Conservation (phyloP, 2,797 vertebrate genomes). For the Phoebastria nigripes region DNA sequence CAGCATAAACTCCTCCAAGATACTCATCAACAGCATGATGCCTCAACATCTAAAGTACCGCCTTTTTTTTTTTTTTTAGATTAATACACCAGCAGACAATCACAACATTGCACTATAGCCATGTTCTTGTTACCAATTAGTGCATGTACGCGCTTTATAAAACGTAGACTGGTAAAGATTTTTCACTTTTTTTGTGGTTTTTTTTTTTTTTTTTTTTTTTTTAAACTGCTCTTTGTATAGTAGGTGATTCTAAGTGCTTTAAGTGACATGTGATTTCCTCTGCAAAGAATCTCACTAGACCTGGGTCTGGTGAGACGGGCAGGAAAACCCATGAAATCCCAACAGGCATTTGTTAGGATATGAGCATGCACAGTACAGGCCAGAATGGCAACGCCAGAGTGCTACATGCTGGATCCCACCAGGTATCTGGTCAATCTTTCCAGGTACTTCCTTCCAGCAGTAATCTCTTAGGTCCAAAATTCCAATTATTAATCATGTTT, state of each 20-base stretch:
- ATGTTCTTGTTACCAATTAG: fast-evolving
- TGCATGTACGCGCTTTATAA: neutral
- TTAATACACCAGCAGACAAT: neutral
- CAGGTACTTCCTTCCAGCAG: neutral
- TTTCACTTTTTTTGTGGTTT: too few species aligned
- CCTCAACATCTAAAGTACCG: neutral
- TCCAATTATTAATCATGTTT: neutral
- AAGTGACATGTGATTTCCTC: neutral
- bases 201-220: neutral
- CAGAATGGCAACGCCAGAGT: neutral
- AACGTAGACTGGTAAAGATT: neutral
- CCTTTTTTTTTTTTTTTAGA: neutral
- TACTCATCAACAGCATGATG: neutral
- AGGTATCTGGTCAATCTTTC: neutral
- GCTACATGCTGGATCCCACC: neutral
- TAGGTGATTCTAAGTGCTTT: neutral
- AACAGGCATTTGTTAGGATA: neutral
- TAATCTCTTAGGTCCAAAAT: neutral
- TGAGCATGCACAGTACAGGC: fast-evolving
- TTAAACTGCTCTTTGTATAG: neutral
- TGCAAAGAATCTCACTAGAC: neutral
- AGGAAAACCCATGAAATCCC: neutral
- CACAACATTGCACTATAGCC: neutral
- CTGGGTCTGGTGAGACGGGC: neutral
- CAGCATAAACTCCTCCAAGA: neutral